Evolutionary conservation across 2,888 invertebrate genomes (phyloP).

Genomic region (Hirtodrosophila alboralis): DNA sequence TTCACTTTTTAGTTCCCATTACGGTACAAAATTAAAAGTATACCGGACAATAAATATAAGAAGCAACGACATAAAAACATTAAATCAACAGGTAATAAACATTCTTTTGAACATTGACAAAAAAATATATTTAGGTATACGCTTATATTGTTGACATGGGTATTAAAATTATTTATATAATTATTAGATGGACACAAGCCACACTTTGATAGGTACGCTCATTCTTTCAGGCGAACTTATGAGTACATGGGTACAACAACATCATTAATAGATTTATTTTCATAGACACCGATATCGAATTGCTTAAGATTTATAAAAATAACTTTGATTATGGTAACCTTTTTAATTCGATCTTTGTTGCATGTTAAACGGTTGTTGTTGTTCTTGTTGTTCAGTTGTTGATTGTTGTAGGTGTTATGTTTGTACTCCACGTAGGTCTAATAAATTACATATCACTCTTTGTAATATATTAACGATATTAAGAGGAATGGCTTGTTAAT

Average conservation of each 20-base stretch:
- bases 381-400: conserved; percentile 61
- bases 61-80: conserved; percentile 62
- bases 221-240: conserved; percentile 56
- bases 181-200: conserved; percentile 69
- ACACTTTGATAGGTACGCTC: conserved; percentile 52
- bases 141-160: conserved; percentile 20
- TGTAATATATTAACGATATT: conserved; percentile 12
- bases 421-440: conserved; percentile 56
- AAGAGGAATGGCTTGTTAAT: conserved; percentile 37
- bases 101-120: conserved; percentile 20
- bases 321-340: conserved; percentile 62
- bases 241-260: conserved; percentile 53
- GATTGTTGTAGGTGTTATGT: conserved; percentile 70
- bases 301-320: conserved; percentile 53
- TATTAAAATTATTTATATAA: conserved; percentile 29
- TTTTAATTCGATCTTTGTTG: conserved; percentile 63
- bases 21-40: conserved; percentile 2
- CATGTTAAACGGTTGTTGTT: conserved; percentile 73
- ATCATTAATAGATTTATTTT: conserved; percentile 47
- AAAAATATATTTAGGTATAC: conserved; percentile 24
- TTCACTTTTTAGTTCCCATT: conserved; percentile 4
- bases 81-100: conserved; percentile 52
- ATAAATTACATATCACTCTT: conserved; percentile 36
- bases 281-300: conserved; percentile 72
- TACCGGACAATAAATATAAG: conserved; percentile 27